Evolutionary conservation across 2,888 invertebrate genomes (phyloP), one percentile per base, ranked within the genome.

Genomic region (Heliconius aoede): DNA sequence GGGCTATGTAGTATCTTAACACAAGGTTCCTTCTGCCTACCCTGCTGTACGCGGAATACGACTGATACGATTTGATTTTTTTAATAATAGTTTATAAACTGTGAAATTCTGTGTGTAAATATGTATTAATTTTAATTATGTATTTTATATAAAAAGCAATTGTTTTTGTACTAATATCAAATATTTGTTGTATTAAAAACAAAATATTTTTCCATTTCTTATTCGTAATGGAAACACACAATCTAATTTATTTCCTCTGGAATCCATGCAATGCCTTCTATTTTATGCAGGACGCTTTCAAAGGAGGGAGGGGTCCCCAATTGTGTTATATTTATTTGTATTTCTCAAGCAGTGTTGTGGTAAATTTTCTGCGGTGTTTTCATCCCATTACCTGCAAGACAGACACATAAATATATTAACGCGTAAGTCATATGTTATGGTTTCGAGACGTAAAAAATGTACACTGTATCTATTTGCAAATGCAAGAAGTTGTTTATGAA

Each of bases 361-460:
- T 85, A 86, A 87, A 87, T 88, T 89, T 87, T 83, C 84, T 87
- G 91, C 87, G 91, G 92, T 92, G 91, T 92, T 91, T 94, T 92
- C 93, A 87, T 91, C 85, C 92, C 93, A 93, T 94, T 93, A 94
- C 94, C 92, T 92, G 92, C 85, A 83, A 89, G 92, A 91, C 91
- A 90, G 91, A 87, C 85, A 87, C 89, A 92, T 93, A 92, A 94
- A 93, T 93, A 93, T 91, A 89, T 92, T 90, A 91, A 89, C 88
- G 87, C 85, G 81, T 85, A 82, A 84, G 87, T 87, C 89, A 90
- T 91, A 88, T 76, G 80, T 84, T 90, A 89, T 90, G 86, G 87
- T 82, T 67, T 61, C 36, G 69, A 69, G 30, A 61, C 46, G 32
- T 55, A 68, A 72, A 72, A 68, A 46, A 69, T 69, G 67, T 74